Evolutionary conservation across 2,888 invertebrate species (phyloP), one percentile per base, ranked within the genome.

Genomic region (Ceriagrion tenellum): DNA sequence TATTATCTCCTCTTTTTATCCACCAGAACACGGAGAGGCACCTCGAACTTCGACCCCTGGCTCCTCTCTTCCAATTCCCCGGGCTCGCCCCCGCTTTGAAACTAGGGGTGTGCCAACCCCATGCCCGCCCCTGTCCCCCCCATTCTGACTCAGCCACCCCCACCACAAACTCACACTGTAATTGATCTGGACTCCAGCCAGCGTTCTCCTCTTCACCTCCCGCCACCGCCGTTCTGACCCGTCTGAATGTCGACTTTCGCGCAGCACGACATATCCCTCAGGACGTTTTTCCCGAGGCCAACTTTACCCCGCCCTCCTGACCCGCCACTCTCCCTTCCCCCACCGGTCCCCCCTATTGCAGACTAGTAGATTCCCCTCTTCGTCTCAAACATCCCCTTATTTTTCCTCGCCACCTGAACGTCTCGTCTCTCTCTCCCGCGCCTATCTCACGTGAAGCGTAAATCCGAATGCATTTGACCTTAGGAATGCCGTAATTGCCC

Each of bases 141-240:
- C 93, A 69, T 47, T 16, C 93, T 12, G 59, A 47, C n/a, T 26
- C 93, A 47, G 40, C 63, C n/a, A 20, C 59, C 20, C 63, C 90
- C 56, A n/a, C 59, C 40, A 0, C 55, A 47, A 23, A 26, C 55
- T 35, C 91, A 8, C 69, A 8, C 69, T 69, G 63, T 93, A 93
- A 93, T 93, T 93, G 93, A 93, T 93, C 93, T 93, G 93, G 93
- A 93, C 63, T 93, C 12, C 26, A 93, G 93, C 93, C 93, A 93
- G 47, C 30, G 26, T n/a, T 47, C 93, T 23, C 47, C 90, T 55
- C 90, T 47, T 16, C 59, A 12, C 59, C 59, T 20, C 59, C 59
- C 12, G 59, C 59, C 47, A 8, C 90, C 35, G 23, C 88, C 23
- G 10, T 40, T 59, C 90, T 59, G 59, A 20, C 56, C 30, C 30